Conservation (phyloP, 1,140 invertebrate genomes). For the Pogonomyrmex californicus region DNA sequence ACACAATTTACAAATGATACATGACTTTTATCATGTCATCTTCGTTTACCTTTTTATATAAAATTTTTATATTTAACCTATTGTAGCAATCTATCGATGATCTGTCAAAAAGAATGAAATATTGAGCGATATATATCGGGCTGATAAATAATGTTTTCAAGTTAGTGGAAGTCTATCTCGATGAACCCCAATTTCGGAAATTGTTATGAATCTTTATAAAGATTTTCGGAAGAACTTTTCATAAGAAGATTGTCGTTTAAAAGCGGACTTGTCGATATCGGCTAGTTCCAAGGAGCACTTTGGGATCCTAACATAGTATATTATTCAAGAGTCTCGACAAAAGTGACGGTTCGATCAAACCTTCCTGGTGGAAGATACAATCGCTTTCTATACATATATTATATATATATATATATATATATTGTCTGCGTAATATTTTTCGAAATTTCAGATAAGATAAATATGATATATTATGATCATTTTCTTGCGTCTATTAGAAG, state of each 20-base stretch:
- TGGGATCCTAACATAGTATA: constrained; percentile 36
- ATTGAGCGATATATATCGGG: not conserved
- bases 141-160: not conserved
- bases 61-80: not conserved
- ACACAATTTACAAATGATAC: not conserved
- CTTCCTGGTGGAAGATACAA: constrained; percentile 27
- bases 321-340: constrained; percentile 58
- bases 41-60: not conserved
- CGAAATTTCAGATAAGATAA: constrained; percentile 43
- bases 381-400: constrained; percentile 58
- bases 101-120: not conserved
- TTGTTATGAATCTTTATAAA: constrained; percentile 21
- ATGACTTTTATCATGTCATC: not conserved
- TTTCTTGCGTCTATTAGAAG: constrained; percentile 15
- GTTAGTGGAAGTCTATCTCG: not conserved
- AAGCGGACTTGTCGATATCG: constrained; percentile 15
- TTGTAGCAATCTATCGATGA: not conserved
- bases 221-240: constrained; percentile 32
- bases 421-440: constrained; percentile 39
- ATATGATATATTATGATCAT: constrained; percentile 28
- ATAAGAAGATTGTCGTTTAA: constrained; percentile 59
- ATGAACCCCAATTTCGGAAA: not conserved
- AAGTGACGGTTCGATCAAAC: constrained; percentile 48
- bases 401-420: constrained; percentile 31
- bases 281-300: constrained; percentile 39